These are phyloP conservation scores for Hassar affinis DNA, from an alignment of 2,113 vertebrate genomes.

Conservation along the genomic window DNA sequence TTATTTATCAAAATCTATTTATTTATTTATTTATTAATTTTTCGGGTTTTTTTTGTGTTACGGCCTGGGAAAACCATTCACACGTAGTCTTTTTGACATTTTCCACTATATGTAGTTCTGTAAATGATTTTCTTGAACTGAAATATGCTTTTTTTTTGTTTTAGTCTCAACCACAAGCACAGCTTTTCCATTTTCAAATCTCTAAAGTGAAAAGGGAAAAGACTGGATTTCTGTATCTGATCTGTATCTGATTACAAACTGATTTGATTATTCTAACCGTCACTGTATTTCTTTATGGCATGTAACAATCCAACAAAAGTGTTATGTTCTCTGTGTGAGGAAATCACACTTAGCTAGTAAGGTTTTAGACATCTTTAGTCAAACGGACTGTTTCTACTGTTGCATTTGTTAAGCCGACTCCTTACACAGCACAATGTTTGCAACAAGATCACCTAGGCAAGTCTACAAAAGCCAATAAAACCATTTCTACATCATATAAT, in stretches of 20 bases:
- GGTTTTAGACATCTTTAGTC: not conserved
- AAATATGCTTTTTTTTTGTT: not conserved
- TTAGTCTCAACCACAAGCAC: not conserved
- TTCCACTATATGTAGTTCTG: not conserved
- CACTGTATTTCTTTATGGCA: not conserved
- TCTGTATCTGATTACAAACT: not conserved
- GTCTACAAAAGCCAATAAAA: not conserved
- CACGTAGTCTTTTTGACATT: not conserved
- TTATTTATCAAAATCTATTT: slow-evolving; percentile 68
- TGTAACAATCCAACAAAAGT: not conserved
- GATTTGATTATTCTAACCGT: not conserved
- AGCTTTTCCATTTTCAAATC: not conserved
- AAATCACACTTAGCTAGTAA: not conserved
- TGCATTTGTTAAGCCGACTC: not conserved
- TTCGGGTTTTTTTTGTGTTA: slow-evolving; percentile 43
- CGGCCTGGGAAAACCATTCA: not conserved
- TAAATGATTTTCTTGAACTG: not conserved
- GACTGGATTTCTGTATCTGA: too few species aligned
- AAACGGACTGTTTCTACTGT: not conserved
- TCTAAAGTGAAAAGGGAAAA: not conserved
- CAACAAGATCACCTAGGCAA: not conserved
- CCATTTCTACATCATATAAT: not conserved
- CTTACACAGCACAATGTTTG: not conserved
- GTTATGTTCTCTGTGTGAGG: not conserved
- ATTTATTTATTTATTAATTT: slow-evolving; percentile 55